Conservation (phyloP, 2,113 vertebrate species). For the Anthoscopus minutus region DNA sequence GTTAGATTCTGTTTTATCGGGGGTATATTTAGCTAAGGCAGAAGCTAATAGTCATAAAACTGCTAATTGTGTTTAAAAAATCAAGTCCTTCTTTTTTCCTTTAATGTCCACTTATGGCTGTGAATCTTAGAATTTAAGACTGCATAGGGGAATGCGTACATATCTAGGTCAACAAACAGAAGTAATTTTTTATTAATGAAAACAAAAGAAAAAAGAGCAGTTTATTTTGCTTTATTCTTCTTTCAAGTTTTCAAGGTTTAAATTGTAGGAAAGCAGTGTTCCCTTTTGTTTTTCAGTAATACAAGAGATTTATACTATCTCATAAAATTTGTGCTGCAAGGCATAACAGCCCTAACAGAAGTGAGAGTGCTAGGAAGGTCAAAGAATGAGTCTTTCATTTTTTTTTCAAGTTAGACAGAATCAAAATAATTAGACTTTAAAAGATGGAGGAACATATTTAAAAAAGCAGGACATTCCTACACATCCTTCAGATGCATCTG, state of each 20-base stretch:
- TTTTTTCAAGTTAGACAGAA: background rate
- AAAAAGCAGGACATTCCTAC: background rate
- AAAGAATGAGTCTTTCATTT: background rate
- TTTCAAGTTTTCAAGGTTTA: background rate
- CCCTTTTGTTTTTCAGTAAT: background rate
- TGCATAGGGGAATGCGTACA: background rate
- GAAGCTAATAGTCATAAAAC: background rate
- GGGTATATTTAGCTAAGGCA: background rate
- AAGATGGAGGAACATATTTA: background rate
- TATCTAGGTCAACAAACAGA: background rate
- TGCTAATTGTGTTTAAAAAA: background rate
- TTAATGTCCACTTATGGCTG: background rate
- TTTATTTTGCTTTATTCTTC: background rate
- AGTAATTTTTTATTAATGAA: background rate
- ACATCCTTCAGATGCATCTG: background rate
- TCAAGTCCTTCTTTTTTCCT: background rate
- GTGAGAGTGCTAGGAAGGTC: background rate
- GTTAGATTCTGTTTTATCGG: background rate
- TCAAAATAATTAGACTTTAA: background rate
- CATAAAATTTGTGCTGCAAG: background rate
- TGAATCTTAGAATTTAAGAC: background rate
- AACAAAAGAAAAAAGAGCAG: background rate
- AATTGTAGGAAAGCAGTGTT: background rate
- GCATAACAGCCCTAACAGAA: background rate
- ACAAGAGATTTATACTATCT: background rate